Evolutionary conservation across 2,888 invertebrate species (phyloP).

Genomic region (Eupithecia centaureata): DNA sequence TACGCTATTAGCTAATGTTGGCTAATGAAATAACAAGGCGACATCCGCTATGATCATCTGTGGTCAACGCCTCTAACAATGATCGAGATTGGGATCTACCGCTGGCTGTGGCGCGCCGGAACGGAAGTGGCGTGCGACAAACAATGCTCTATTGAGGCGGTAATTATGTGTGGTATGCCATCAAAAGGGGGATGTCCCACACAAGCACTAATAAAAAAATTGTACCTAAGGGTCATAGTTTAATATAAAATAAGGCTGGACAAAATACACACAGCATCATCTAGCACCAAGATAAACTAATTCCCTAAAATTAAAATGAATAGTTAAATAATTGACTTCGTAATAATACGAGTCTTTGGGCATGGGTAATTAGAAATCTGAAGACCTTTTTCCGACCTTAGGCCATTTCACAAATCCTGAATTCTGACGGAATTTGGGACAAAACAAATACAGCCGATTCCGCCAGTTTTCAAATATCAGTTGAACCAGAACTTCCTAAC

Average conservation of each 20-base stretch:
- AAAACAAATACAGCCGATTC: not conserved
- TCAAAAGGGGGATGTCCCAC: not conserved
- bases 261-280: too few relatives aligned
- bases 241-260: too few relatives aligned
- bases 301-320: too few relatives aligned
- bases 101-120: slow-evolving; percentile 56
- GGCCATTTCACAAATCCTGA: too few relatives aligned
- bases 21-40: slow-evolving; percentile 20
- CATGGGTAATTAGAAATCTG: not conserved
- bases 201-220: not conserved
- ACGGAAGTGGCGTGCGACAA: slow-evolving; percentile 67
- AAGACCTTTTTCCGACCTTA: too few relatives aligned
- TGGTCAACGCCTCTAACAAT: slow-evolving; percentile 39
- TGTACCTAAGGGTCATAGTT: too few relatives aligned
- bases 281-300: too few relatives aligned
- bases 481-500: not conserved
- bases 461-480: not conserved
- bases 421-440: not conserved
- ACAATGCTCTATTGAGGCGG: slow-evolving; percentile 77
- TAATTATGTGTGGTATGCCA: slow-evolving; percentile 55
- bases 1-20: not conserved
- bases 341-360: too few relatives aligned
- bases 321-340: too few relatives aligned
- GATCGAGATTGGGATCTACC: slow-evolving; percentile 41
- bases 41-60: slow-evolving; percentile 34